Percentiles rank a stretch among this genome's conserved stretches.
Conservation (phyloP, 2,888 invertebrate genomes). For the Hydriomena furcata region DNA sequence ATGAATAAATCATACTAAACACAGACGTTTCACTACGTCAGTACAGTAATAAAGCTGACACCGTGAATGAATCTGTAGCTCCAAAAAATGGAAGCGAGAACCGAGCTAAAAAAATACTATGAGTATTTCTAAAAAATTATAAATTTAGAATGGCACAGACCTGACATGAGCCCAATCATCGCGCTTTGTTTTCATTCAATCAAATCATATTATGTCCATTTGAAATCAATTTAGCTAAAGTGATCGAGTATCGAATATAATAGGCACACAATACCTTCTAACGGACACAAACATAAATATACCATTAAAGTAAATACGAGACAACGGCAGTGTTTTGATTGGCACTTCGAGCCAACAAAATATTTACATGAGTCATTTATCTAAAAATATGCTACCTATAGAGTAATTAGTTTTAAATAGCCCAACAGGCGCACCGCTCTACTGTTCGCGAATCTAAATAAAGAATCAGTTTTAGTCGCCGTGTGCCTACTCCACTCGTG, state of each 20-base stretch:
- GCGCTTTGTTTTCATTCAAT: conserved; percentile 1
- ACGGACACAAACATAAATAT: conserved; percentile 11
- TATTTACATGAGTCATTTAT: conserved; percentile 42
- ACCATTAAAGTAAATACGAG: conserved; percentile 10
- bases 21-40: background rate
- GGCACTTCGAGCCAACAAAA: conserved; percentile 15
- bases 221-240: conserved; percentile 9
- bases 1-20: conserved; percentile 1
- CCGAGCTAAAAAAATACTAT: too few relatives aligned
- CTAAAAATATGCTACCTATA: conserved; percentile 44
- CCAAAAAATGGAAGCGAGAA: too few relatives aligned
- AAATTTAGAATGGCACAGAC: too few relatives aligned
- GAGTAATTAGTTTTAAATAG: conserved; percentile 52
- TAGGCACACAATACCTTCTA: background rate
- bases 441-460: conserved; percentile 55
- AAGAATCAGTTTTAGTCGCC: conserved; percentile 58
- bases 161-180: background rate
- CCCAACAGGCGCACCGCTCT: conserved; percentile 39
- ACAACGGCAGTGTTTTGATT: conserved; percentile 11
- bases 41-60: background rate
- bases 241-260: conserved; percentile 1
- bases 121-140: too few relatives aligned
- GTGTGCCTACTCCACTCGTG: conserved; percentile 48
- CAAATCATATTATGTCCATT: conserved; percentile 2
- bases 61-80: background rate